phyloP scores from a whole-genome alignment of 92 coral and sea anemone genomes.

The Epizoanthus stellaris region DNA sequence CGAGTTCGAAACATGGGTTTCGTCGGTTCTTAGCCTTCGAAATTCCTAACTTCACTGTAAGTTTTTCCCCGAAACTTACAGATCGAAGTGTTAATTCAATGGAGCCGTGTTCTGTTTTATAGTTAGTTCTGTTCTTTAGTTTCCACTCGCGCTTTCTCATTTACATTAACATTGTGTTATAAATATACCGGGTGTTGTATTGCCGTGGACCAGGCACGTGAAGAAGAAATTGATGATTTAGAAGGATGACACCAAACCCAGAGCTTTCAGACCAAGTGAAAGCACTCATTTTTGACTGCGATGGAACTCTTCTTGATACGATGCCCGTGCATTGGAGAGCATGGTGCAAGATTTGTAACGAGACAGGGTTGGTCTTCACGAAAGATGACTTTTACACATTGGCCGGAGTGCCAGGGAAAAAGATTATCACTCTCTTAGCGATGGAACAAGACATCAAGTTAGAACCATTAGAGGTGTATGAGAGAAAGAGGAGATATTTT shows the following conservation, averaged over 20 bases:
- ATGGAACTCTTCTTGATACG: conserved; percentile 94
- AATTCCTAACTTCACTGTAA: not conserved
- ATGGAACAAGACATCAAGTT: conserved; percentile 81
- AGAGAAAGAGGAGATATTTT: conserved; percentile 80
- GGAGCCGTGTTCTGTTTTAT: not conserved
- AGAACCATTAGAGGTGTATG: conserved; percentile 85
- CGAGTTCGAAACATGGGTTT: conserved; percentile 6
- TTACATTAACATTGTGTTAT: too few species aligned
- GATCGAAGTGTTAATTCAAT: conserved; percentile 16
- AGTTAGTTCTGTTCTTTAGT: not conserved
- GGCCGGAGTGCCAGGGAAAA: conserved; percentile 98
- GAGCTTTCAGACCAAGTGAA: conserved; percentile 75
- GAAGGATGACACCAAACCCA: conserved; percentile 45
- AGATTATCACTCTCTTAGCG: conserved; percentile 82
- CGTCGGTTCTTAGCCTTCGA: not conserved
- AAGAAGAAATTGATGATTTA: not conserved
- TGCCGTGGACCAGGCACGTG: not conserved
- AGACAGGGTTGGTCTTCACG: conserved; percentile 82
- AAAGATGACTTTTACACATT: conserved; percentile 85
- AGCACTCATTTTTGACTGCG: conserved; percentile 94
- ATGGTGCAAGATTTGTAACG: conserved; percentile 92
- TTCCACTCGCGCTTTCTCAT: not conserved
- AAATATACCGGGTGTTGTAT: not conserved
- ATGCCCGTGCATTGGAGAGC: conserved; percentile 98
- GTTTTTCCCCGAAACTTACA: conserved; percentile 12